phyloP scores from a whole-genome alignment of 2,888 invertebrate genomes.

The Therioaphis trifolii region DNA sequence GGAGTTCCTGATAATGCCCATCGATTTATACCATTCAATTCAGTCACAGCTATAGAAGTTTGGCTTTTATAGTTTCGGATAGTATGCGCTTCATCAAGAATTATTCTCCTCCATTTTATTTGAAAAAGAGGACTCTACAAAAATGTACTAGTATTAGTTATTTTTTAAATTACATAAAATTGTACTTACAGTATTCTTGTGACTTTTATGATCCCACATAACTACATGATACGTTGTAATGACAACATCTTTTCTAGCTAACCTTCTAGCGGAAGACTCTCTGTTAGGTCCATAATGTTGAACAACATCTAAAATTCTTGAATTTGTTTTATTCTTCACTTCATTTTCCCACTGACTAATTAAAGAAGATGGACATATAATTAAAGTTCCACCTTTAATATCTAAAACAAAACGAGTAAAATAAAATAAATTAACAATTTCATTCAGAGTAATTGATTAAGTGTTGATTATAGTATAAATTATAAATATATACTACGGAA shows the following conservation, averaged over 20 bases:
- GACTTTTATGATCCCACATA: slow-evolving; percentile 73
- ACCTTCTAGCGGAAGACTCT: slow-evolving; percentile 72
- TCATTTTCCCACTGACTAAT: slow-evolving; percentile 91
- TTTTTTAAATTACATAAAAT: neutral
- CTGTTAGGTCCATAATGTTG: slow-evolving; percentile 87
- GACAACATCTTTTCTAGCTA: slow-evolving; percentile 83
- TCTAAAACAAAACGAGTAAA: neutral
- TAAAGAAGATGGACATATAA: slow-evolving; percentile 92
- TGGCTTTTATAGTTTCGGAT: slow-evolving; percentile 88
- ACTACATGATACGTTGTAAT: slow-evolving; percentile 89
- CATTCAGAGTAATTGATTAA: neutral
- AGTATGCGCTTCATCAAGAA: slow-evolving; percentile 93
- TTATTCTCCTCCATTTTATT: slow-evolving; percentile 85
- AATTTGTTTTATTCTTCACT: slow-evolving; percentile 75
- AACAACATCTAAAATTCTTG: slow-evolving; percentile 75
- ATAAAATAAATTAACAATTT: neutral
- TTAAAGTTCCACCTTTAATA: slow-evolving; percentile 79
- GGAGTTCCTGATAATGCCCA: slow-evolving; percentile 96
- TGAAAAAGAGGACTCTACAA: slow-evolving; percentile 73
- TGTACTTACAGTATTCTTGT: slow-evolving; percentile 41
- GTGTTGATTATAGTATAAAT: neutral
- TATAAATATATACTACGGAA: slow-evolving; percentile 1
- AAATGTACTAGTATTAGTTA: neutral
- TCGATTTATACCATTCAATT: slow-evolving; percentile 74
- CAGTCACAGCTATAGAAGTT: slow-evolving; percentile 79